These are phyloP conservation scores for Dolichopus griseipennis DNA, from an alignment of 2,888 invertebrate genomes.

Conservation along the genomic window DNA sequence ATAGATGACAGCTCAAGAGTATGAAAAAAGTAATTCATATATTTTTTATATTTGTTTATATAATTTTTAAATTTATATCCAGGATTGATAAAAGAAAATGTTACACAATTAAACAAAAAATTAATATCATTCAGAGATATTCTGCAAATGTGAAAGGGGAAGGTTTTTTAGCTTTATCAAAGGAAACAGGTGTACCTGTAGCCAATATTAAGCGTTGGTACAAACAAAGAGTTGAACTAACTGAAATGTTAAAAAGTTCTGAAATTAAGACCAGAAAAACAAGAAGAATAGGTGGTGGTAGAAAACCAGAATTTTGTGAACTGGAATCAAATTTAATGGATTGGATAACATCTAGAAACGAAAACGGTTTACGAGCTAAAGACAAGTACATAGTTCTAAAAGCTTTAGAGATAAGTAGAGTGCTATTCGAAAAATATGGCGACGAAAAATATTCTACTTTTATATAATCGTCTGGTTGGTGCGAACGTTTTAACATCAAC, in stretches of 20 bases:
- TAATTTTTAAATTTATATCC: slow-evolving; percentile 9
- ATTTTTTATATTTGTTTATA: slow-evolving; percentile 4
- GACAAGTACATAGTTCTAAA: slow-evolving; percentile 12
- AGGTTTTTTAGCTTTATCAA: slow-evolving; percentile 8
- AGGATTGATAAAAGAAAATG: slow-evolving; percentile 10
- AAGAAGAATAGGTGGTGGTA: slow-evolving; percentile 11
- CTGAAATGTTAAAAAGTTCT: slow-evolving; percentile 7
- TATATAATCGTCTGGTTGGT: slow-evolving; percentile 11
- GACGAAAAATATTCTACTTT: slow-evolving; percentile 8
- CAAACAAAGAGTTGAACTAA: slow-evolving; percentile 8
- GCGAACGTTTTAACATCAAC: slow-evolving; percentile 13
- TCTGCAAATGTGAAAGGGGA: slow-evolving; percentile 9
- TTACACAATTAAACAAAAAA: slow-evolving; percentile 12
- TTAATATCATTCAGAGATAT: slow-evolving; percentile 12
- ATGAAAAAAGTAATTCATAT: too few species aligned
- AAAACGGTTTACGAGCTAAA: slow-evolving; percentile 11
- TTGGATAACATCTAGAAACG: slow-evolving; percentile 13
- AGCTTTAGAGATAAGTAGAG: slow-evolving; percentile 13
- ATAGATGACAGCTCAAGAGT: too few species aligned
- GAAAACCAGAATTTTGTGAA: slow-evolving; percentile 14
- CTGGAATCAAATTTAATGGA: slow-evolving; percentile 13
- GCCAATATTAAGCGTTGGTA: slow-evolving; percentile 13
- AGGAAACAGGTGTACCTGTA: slow-evolving; percentile 8
- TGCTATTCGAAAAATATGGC: slow-evolving; percentile 10
- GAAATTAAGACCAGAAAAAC: slow-evolving; percentile 8